phyloP scores from a whole-genome alignment of 2,113 vertebrate genomes.

The Eudyptes chrysolophus region DNA sequence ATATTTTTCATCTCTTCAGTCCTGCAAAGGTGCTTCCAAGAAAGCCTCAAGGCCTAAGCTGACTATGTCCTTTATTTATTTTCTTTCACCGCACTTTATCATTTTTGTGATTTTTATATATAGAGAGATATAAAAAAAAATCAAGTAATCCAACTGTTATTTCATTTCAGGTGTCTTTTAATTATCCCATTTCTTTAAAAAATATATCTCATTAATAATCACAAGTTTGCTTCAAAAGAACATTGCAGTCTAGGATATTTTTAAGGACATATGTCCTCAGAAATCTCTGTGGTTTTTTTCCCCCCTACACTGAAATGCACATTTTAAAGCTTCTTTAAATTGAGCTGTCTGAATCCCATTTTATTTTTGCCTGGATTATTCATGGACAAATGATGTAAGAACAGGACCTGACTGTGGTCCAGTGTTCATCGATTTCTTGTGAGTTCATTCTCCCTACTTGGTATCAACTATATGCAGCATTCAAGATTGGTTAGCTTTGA shows the following conservation, averaged over 20 bases:
- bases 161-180: neutral
- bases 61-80: neutral
- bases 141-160: neutral
- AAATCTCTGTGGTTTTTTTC: neutral
- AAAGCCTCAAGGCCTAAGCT: neutral
- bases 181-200: neutral
- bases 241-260: neutral
- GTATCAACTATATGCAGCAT: neutral
- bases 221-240: neutral
- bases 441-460: neutral
- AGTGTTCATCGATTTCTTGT: neutral
- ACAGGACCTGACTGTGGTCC: neutral
- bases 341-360: neutral
- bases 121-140: too few relatives aligned
- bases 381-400: neutral
- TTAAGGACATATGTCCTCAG: neutral
- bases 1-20: neutral
- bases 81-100: neutral
- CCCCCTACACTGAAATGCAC: rapidly evolving
- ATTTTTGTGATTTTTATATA: neutral
- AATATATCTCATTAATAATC: neutral
- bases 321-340: neutral
- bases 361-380: neutral
- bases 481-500: neutral
- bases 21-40: neutral